Conservation (phyloP, 2,797 vertebrate genomes). For the Lepilemur septentrionalis region DNA sequence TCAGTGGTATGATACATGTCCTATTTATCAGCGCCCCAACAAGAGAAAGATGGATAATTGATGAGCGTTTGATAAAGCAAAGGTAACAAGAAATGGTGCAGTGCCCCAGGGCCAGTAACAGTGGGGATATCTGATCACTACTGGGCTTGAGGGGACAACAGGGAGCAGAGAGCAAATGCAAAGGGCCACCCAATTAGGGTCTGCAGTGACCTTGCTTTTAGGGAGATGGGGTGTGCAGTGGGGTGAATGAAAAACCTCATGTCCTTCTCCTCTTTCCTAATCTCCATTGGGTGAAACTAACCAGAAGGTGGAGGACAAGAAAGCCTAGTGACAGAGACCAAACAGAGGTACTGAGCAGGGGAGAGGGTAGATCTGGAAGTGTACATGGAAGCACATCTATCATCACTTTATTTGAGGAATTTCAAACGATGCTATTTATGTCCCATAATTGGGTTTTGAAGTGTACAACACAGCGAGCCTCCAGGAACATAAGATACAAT, state of each 20-base stretch:
- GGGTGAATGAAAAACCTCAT: not conserved
- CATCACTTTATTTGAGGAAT: not conserved
- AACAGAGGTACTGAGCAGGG: not conserved
- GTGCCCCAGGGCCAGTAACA: not conserved
- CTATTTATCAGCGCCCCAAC: not conserved
- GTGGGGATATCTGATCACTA: not conserved
- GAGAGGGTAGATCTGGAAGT: not conserved
- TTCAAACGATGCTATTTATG: not conserved
- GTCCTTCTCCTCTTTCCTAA: not conserved
- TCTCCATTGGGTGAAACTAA: not conserved
- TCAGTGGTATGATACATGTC: not conserved
- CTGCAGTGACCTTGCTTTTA: not conserved
- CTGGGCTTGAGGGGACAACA: not conserved
- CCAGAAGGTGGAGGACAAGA: not conserved
- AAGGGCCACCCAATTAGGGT: not conserved
- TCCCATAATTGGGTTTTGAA: not conserved
- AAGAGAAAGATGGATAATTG: conserved; percentile 1
- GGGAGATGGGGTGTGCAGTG: not conserved
- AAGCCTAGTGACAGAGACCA: not conserved
- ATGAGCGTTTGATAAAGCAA: not conserved
- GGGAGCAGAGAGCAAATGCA: not conserved
- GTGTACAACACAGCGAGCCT: not conserved
- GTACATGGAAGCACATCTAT: not conserved
- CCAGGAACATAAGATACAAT: not conserved
- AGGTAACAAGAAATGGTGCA: not conserved